phyloP scores from a whole-genome alignment of 2,797 vertebrate species.

The Eidolon dupreanum region DNA sequence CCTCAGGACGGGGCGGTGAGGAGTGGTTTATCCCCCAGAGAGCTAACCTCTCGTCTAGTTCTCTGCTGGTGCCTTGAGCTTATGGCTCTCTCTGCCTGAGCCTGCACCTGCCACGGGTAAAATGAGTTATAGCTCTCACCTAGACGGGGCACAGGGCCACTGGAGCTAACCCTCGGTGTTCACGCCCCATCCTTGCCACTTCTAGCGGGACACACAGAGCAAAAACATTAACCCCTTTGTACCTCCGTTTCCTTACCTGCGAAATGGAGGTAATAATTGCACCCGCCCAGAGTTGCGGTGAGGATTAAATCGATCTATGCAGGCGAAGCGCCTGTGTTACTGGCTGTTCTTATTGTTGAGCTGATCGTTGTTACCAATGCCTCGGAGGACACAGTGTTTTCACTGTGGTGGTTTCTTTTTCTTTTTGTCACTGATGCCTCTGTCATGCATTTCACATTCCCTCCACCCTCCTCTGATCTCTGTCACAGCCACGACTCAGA shows the following conservation, averaged over 20 bases:
- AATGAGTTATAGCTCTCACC: rapidly evolving
- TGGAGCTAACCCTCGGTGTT: neutral
- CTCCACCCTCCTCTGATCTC: neutral
- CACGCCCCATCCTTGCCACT: neutral
- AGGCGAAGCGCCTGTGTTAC: neutral
- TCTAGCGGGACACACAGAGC: too few species aligned
- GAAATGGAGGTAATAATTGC: too few species aligned
- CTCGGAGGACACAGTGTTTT: neutral
- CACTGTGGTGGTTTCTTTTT: neutral
- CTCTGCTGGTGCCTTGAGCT: neutral
- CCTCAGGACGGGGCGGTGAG: neutral
- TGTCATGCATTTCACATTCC: too few species aligned
- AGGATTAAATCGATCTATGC: too few species aligned
- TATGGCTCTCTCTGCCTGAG: neutral
- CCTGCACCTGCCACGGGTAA: neutral
- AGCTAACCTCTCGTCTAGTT: neutral
- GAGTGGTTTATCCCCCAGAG: neutral
- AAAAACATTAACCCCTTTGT: neutral
- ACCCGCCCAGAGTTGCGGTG: neutral
- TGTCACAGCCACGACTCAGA: neutral
- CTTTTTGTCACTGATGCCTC: neutral
- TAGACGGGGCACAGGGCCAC: too few species aligned
- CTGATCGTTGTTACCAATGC: too few species aligned
- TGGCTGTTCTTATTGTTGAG: neutral
- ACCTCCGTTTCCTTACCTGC: neutral